Percentiles rank a stretch among this genome's conserved stretches.
phyloP scores from a whole-genome alignment of 2,797 vertebrate genomes.

The Clarias laeviceps region DNA sequence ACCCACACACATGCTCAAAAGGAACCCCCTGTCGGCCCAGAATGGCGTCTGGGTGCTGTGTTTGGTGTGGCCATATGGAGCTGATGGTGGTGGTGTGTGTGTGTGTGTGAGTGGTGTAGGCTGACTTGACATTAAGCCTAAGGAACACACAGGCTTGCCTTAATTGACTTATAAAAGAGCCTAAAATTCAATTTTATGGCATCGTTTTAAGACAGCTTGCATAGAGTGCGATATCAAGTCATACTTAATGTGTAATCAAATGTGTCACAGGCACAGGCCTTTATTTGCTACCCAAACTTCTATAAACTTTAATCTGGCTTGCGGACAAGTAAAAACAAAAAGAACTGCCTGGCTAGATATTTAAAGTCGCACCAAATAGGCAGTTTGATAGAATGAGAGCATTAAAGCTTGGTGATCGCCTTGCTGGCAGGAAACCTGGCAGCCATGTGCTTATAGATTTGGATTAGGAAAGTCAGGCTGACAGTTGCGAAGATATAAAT shows the following conservation, averaged over 20 bases:
- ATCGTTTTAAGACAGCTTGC: slow-evolving; percentile 70
- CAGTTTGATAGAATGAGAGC: slow-evolving; percentile 49
- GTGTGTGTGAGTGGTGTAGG: slow-evolving; percentile 58
- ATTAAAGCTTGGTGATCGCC: slow-evolving; percentile 30
- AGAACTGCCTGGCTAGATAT: slow-evolving; percentile 33
- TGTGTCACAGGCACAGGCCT: slow-evolving; percentile 63
- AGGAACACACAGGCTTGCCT: slow-evolving; percentile 64
- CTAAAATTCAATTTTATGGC: slow-evolving; percentile 74
- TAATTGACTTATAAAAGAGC: slow-evolving; percentile 79
- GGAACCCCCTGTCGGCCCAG: slow-evolving; percentile 63
- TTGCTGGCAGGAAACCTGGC: slow-evolving; percentile 34
- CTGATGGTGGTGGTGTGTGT: slow-evolving; percentile 52
- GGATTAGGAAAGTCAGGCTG: slow-evolving; percentile 59
- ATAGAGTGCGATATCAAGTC: slow-evolving; percentile 72
- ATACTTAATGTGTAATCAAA: slow-evolving; percentile 67
- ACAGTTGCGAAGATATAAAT: slow-evolving; percentile 73
- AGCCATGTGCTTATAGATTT: slow-evolving; percentile 40
- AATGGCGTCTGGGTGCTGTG: slow-evolving; percentile 65
- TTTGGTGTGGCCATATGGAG: slow-evolving; percentile 74
- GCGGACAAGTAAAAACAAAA: slow-evolving; percentile 28
- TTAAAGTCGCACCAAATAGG: slow-evolving; percentile 57
- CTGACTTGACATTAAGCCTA: slow-evolving; percentile 68
- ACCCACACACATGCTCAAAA: slow-evolving; percentile 56
- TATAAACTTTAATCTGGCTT: slow-evolving; percentile 58
- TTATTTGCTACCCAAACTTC: slow-evolving; percentile 66